Evolutionary conservation across 2,113 vertebrate genomes (phyloP), one percentile per base, ranked within the genome.

Genomic region (Pteropus alecto): DNA sequence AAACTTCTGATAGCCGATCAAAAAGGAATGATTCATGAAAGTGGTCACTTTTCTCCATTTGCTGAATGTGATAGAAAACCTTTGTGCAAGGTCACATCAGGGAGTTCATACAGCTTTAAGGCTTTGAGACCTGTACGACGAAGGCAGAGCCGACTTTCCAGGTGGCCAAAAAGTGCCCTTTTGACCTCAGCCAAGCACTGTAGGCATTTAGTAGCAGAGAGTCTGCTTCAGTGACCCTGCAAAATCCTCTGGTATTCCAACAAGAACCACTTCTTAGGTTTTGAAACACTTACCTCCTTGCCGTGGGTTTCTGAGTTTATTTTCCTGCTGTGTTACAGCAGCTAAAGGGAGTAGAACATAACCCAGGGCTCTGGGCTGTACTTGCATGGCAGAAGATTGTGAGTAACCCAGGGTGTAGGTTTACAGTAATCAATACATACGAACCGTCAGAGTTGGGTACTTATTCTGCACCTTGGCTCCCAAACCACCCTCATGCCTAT

Each of bases 241-340:
- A 92, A 96, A 88, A 94, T 92, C 95, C 91, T 96, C 94, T 97
- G 93, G 15, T 10, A 33, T 15, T 82, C 16, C 83, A 79, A 88
- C 86, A 84, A 95, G 96, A 97, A 94, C 92, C 89, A 73, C 92
- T 96, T 95, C 84, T 82, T 0, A 18, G 88, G 43, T 98, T 97
- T 95, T 96, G 87, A 97, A 95, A 97, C 89, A 33, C 93, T 98
- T 98, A 96, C 84, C 70, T 93, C 84, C 96, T 76, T 83, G 15
- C 67, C 60, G 88, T 67, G 90, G 22, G 43, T 79, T 85, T 95
- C 82, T 89, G 43, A 82, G 81, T 51, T 94, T 56, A 48, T 58
- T 85, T 82, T 78, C 77, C 94, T 61, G n/a, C 71, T 54, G 8
- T 10, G 28, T 88, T 41, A 22, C 6, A 82, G 76, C 68, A 73